phyloP scores from a whole-genome alignment of 1,140 invertebrate species.

The Bombus pyrosoma region DNA sequence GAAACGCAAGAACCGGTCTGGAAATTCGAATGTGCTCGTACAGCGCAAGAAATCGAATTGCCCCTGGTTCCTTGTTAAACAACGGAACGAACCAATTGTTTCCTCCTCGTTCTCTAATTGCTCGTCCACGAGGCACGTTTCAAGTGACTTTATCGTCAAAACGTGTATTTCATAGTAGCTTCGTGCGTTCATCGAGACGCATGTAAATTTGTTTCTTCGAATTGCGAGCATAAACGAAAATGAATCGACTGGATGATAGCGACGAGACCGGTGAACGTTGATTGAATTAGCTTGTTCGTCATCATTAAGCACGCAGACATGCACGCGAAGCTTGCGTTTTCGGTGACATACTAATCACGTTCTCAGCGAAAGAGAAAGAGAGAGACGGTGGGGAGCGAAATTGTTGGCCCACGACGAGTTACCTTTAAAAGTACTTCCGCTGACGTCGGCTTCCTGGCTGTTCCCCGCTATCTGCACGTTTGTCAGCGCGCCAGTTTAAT shows the following conservation, averaged over 20 bases:
- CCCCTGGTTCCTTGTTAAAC: conserved; percentile 12
- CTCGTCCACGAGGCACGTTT: background rate
- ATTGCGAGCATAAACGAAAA: background rate
- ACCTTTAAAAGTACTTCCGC: conserved; percentile 71
- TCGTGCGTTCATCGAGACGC: background rate
- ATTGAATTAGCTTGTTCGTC: conserved; percentile 2
- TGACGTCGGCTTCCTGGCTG: conserved; percentile 67
- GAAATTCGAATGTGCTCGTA: background rate
- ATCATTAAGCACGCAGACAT: background rate
- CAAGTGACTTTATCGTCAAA: background rate
- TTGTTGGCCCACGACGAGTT: conserved; percentile 61
- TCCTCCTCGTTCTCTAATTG: background rate
- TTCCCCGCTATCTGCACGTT: conserved; percentile 63
- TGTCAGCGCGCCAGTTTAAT: conserved; percentile 51
- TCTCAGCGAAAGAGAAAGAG: conserved; percentile 27
- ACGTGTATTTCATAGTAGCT: background rate
- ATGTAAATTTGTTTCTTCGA: background rate
- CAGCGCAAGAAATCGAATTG: conserved; percentile 25
- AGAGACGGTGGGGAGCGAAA: conserved; percentile 10
- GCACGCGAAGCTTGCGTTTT: conserved; percentile 4
- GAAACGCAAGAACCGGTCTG: background rate
- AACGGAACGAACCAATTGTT: conserved; percentile 27
- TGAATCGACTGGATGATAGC: background rate
- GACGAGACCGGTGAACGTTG: background rate
- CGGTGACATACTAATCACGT: conserved; percentile 25